Percentiles rank a stretch among this genome's conserved stretches.
Conservation (phyloP, 2,797 vertebrate species). For the Ptychadena robeensis region DNA sequence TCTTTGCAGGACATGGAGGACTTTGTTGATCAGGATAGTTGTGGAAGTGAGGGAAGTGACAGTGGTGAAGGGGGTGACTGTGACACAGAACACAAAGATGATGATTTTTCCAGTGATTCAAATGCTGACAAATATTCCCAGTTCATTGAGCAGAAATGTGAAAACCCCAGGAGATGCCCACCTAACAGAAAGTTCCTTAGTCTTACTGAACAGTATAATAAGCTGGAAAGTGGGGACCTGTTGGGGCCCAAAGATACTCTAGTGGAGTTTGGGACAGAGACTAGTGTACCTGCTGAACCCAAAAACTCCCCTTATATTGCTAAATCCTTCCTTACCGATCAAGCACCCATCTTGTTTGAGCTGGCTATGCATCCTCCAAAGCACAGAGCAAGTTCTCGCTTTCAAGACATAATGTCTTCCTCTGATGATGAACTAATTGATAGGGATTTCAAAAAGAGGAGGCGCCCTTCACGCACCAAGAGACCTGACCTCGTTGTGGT, state of each 20-base stretch:
- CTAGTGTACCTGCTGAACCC: background rate
- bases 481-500: constrained; percentile 48
- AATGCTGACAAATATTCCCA: constrained; percentile 21
- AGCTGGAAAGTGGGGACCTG: constrained; percentile 5
- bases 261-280: background rate
- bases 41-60: constrained; percentile 67
- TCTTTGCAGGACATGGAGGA: constrained; percentile 68
- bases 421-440: constrained; percentile 62
- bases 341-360: constrained; percentile 50
- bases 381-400: constrained; percentile 15
- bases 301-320: constrained; percentile 40
- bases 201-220: constrained; percentile 30
- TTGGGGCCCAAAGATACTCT: background rate
- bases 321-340: constrained; percentile 56
- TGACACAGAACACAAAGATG: constrained; percentile 50
- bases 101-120: constrained; percentile 46
- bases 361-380: constrained; percentile 30
- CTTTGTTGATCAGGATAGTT: constrained; percentile 71
- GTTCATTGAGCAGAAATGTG: constrained; percentile 15
- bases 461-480: constrained; percentile 54
- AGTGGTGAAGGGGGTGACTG: constrained; percentile 63
- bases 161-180: background rate
- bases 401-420: constrained; percentile 56
- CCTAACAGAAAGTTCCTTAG: constrained; percentile 15
- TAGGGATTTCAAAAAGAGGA: constrained; percentile 55